phyloP scores from a whole-genome alignment of 2,888 invertebrate species.

The Drosophila merina region DNA sequence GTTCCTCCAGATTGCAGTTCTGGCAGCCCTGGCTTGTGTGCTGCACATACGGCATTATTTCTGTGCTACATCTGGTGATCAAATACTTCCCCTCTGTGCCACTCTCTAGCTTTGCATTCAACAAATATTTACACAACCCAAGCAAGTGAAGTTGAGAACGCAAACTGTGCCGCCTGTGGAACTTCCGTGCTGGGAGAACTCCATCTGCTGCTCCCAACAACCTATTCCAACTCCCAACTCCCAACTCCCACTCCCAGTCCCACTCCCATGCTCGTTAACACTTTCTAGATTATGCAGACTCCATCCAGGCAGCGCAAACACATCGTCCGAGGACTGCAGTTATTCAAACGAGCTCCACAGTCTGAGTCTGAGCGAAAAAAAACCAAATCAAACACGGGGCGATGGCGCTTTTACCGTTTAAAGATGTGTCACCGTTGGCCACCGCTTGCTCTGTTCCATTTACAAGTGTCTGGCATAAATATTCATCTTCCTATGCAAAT shows the following conservation, averaged over 20 bases:
- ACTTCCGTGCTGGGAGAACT: constrained; percentile 62
- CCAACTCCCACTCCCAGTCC: not conserved
- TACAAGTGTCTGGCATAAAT: constrained; percentile 58
- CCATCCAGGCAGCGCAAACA: constrained; percentile 22
- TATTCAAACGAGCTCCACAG: constrained; percentile 23
- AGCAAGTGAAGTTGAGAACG: constrained; percentile 36
- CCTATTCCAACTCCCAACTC: constrained; percentile 1
- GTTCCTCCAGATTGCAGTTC: constrained; percentile 15
- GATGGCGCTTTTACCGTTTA: constrained; percentile 41
- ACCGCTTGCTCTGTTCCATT: constrained; percentile 30
- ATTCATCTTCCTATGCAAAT: constrained; percentile 75
- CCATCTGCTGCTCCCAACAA: not conserved
- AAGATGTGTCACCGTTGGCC: constrained; percentile 24
- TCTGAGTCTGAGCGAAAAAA: not conserved
- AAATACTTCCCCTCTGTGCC: constrained; percentile 37
- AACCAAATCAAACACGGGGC: constrained; percentile 20
- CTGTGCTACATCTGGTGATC: constrained; percentile 66
- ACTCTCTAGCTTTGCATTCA: constrained; percentile 6
- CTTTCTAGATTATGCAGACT: constrained; percentile 66
- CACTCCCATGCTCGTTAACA: constrained; percentile 55
- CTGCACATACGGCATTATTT: constrained; percentile 47
- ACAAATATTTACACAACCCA: constrained; percentile 70
- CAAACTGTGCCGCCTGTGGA: constrained; percentile 40
- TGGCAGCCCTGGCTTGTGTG: constrained; percentile 25
- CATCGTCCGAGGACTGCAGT: constrained; percentile 11